Base-by-base conservation (phyloP, 2,113 vertebrate genomes). In the Plecotus auritus region DNA sequence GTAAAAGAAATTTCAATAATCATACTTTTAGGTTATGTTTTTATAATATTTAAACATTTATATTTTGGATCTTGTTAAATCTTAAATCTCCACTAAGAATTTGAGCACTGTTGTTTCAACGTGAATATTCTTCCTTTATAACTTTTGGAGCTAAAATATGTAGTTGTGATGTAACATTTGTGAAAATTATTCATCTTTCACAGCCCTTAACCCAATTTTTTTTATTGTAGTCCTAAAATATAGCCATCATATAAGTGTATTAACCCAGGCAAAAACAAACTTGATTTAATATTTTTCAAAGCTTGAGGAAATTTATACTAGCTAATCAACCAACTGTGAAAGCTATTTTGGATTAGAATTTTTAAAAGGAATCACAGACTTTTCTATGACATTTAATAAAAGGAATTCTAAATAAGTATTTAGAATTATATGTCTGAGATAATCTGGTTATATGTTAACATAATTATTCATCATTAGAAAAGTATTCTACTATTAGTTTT, bases 401-500 rank as follows among this genome's bases (percentile, higher is more conserved):
- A 93, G 13, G 18, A 82, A 59, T 86, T 61, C 9, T 61, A 28
- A 61, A 11, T 61, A 61, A 28, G 23, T 76, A 89, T 95, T 91
- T 85, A 90, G 56, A 87, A 49, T 61, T 90, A 7, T 45, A 9
- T 54, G 7, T 91, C 66, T 94, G 23, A 74, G 37, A 85, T 80
- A 91, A 47, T 80, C 13, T 96, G 61, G n/a, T 73, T 91, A 26
- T 59, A 81, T 37, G 8, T 35, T 59, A 83, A 35, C 17, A 13
- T 84, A 32, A 83, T 64, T 51, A 42, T 47, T 94, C n/a, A 64
- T 42, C 7, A 69, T 87, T 90, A 94, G 66, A 76, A 77, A 85
- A 93, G 4, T 83, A 81, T 59, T 93, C 69, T 28, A 77, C 40
- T 91, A 7, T 90, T 86, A 85, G 49, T 83, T 91, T 86, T 94